Percentiles rank a stretch among this genome's conserved stretches.
phyloP scores from a whole-genome alignment of 2,888 invertebrate genomes.

The Seira ritae region DNA sequence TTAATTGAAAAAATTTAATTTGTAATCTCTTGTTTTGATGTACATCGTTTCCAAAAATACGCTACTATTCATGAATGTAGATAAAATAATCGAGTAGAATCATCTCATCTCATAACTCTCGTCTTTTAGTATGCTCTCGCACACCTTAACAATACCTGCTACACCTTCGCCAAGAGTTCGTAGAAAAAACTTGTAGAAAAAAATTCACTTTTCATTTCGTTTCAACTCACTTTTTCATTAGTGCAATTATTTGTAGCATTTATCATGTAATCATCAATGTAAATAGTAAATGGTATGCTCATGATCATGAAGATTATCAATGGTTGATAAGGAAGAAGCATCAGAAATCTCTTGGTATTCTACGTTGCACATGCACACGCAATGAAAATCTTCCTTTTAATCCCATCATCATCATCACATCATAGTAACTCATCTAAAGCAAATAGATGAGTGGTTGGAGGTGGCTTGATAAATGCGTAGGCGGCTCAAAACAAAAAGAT shows the following conservation, averaged over 20 bases:
- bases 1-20: not conserved
- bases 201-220: slow-evolving; percentile 42
- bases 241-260: slow-evolving; percentile 28
- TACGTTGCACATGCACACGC: no score
- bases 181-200: no score
- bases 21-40: slow-evolving; percentile 1
- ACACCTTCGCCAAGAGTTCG: no score
- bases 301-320: slow-evolving; percentile 6
- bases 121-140: no score
- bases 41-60: not conserved
- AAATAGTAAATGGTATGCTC: not conserved
- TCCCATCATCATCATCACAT: no score
- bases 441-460: not conserved
- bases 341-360: no score
- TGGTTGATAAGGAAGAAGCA: not conserved
- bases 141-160: no score
- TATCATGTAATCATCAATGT: slow-evolving; percentile 33
- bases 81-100: not conserved
- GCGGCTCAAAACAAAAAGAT: not conserved
- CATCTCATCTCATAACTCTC: not conserved
- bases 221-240: not conserved
- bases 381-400: no score
- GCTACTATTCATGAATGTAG: not conserved
- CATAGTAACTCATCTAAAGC: not conserved
- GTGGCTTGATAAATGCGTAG: not conserved